phyloP scores from a whole-genome alignment of 2,888 invertebrate genomes.

The Trissonchulus latispiculum region DNA sequence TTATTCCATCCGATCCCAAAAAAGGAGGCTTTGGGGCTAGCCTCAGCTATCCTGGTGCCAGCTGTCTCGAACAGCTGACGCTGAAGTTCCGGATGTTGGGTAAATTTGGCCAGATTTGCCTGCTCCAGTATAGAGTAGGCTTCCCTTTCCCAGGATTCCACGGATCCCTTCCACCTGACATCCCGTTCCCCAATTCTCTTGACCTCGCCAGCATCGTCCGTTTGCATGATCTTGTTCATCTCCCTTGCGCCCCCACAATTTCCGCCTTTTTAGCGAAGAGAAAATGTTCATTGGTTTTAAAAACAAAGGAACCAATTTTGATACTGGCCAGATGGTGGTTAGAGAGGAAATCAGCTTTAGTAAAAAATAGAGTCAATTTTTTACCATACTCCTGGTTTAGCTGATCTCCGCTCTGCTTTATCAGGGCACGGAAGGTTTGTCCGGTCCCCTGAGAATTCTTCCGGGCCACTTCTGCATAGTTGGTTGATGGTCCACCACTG shows the following conservation, averaged over 20 bases:
- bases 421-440: too few relatives aligned
- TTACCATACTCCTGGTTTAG: not conserved
- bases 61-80: not conserved
- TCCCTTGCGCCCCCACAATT: not conserved
- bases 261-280: constrained; percentile 12
- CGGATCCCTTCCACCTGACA: not conserved
- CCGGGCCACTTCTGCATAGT: too few relatives aligned
- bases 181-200: constrained; percentile 3
- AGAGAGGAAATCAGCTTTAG: not conserved
- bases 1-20: not conserved
- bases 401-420: too few relatives aligned
- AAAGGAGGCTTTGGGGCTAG: not conserved
- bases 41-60: constrained; percentile 3
- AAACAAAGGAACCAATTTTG: not conserved
- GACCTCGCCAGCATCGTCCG: not conserved
- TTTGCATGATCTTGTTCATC: not conserved
- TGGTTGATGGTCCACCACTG: too few relatives aligned
- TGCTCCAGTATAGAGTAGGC: not conserved
- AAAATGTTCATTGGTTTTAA: constrained; percentile 11
- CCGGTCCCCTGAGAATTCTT: too few relatives aligned
- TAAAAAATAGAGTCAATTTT: not conserved
- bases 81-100: not conserved
- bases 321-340: not conserved
- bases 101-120: constrained; percentile 1
- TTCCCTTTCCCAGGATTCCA: not conserved